Evolutionary conservation across 2,888 invertebrate species (phyloP).

Genomic region (Oscheius onirici): DNA sequence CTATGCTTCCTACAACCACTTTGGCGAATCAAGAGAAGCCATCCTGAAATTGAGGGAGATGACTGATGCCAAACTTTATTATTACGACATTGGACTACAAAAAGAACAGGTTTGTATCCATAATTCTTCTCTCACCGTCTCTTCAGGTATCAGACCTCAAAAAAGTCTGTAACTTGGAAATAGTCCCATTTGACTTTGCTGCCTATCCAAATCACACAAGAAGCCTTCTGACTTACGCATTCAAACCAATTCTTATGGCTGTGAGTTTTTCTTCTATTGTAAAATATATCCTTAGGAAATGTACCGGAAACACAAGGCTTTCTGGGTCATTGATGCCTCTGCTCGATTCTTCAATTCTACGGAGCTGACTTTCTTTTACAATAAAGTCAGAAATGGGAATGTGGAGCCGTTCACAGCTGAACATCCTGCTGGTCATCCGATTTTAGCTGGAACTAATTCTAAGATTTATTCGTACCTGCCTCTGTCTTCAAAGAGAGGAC

Average conservation of each 20-base stretch:
- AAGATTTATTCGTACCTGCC: slow-evolving; percentile 1
- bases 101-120: not conserved
- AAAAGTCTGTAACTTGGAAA: not conserved
- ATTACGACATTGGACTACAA: slow-evolving; percentile 16
- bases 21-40: slow-evolving; percentile 8
- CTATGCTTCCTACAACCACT: slow-evolving; percentile 23
- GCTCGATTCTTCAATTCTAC: not conserved
- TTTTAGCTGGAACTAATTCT: not conserved
- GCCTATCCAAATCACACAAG: not conserved
- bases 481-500: not conserved
- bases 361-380: not conserved
- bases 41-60: not conserved
- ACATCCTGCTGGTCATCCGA: not conserved
- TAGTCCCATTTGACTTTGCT: not conserved
- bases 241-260: slow-evolving; percentile 20
- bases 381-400: not conserved
- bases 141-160: slow-evolving; percentile 11
- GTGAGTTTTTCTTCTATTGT: not conserved
- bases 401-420: not conserved
- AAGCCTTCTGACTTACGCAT: not conserved
- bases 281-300: slow-evolving; percentile 5
- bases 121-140: not conserved
- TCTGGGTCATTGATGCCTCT: slow-evolving; percentile 1
- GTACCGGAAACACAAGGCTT: slow-evolving; percentile 2
- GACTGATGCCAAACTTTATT: not conserved